These are phyloP conservation scores for Lycopodina hypogea DNA, from an alignment of 37 sponge, comb jelly and placozoan genomes.

Conservation along the genomic window DNA sequence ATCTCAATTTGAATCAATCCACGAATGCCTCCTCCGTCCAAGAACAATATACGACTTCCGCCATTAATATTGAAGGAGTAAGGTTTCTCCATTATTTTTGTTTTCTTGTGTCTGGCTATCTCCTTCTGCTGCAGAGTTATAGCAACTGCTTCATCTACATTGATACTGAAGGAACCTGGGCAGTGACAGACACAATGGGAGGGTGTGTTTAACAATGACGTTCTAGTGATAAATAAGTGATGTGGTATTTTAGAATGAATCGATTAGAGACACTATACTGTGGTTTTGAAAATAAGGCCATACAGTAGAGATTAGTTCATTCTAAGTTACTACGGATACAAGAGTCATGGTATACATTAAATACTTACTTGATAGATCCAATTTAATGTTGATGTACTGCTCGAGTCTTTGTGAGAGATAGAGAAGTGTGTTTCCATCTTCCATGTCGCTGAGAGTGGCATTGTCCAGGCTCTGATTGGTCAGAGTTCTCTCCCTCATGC, in stretches of 20 bases:
- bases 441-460: conserved; percentile 9
- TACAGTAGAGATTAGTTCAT: too few species aligned
- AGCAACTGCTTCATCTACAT: conserved; percentile 30
- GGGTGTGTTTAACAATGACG: too few species aligned
- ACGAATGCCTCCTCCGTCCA: conserved; percentile 69
- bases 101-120: conserved; percentile 24
- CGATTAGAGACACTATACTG: too few species aligned
- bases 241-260: too few species aligned
- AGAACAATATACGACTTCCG: conserved; percentile 48
- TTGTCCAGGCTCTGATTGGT: background rate
- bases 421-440: conserved; percentile 7
- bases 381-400: conserved; percentile 9
- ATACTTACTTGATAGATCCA: conserved; percentile 6
- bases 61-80: background rate
- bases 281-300: too few species aligned
- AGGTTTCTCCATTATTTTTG: background rate
- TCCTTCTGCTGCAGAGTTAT: conserved; percentile 39
- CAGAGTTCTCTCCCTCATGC: background rate
- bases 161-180: conserved; percentile 9
- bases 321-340: too few species aligned
- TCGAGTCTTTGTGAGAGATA: conserved; percentile 8
- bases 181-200: too few species aligned
- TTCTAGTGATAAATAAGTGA: too few species aligned
- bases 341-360: too few species aligned
- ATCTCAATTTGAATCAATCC: conserved; percentile 65